Evolutionary conservation across 2,797 vertebrate species (phyloP).

Genomic region (Lagocephalus sceleratus): DNA sequence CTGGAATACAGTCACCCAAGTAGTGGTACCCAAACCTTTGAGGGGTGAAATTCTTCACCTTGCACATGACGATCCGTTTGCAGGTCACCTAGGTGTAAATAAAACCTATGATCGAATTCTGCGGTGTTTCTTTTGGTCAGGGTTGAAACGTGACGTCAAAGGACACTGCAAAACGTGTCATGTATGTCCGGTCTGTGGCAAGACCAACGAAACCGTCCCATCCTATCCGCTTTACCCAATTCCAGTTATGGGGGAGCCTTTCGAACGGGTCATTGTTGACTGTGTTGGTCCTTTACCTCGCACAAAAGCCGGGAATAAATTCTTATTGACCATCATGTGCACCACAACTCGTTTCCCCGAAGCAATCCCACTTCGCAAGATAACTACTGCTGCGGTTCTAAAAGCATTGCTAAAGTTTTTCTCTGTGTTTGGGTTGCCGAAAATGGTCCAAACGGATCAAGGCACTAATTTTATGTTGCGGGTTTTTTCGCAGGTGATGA

Average conservation of each 20-base stretch:
- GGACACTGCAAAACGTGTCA: neutral
- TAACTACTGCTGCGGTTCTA: neutral
- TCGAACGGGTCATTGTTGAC: neutral
- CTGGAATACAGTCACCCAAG: neutral
- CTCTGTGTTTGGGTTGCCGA: too few relatives aligned
- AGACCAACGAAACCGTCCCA: neutral
- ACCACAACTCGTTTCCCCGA: slow-evolving; percentile 4
- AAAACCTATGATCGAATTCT: neutral
- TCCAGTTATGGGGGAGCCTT: neutral
- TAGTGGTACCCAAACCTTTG: neutral
- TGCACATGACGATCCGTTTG: neutral
- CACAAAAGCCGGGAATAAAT: neutral
- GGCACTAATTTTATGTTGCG: neutral
- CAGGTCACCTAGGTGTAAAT: neutral
- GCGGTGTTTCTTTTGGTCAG: neutral
- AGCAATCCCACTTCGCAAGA: rapidly evolving
- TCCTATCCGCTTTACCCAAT: neutral
- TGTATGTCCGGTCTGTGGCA: neutral
- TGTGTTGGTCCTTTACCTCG: neutral
- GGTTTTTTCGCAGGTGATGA: neutral
- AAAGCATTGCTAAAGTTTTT: too few relatives aligned
- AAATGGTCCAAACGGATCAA: neutral
- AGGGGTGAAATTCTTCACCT: neutral
- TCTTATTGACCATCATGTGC: slow-evolving; percentile 1
- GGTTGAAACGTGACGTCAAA: neutral